These are phyloP conservation scores for Drosophila pseudotalamancana DNA, from an alignment of 2,888 invertebrate species.

Conservation along the genomic window DNA sequence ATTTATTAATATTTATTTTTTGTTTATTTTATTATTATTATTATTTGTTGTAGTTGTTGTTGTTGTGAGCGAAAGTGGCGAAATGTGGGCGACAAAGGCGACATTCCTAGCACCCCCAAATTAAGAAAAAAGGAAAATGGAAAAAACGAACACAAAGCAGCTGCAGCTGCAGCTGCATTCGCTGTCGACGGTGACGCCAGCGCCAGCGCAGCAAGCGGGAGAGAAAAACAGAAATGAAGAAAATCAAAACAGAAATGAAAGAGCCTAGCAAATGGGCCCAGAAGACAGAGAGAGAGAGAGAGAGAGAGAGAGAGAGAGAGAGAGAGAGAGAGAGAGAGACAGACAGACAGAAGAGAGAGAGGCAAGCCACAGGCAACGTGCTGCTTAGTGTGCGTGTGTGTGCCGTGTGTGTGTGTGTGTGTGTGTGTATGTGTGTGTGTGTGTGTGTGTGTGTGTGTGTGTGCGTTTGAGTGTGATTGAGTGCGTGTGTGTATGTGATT, in stretches of 20 bases:
- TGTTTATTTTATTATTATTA: background rate
- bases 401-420: slow-evolving; percentile 6
- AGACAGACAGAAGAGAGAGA: slow-evolving; percentile 23
- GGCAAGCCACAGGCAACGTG: slow-evolving; percentile 55
- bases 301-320: slow-evolving; percentile 13
- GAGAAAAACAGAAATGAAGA: background rate
- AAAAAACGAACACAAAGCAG: background rate
- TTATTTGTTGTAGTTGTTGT: slow-evolving; percentile 7
- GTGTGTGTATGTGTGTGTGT: slow-evolving; percentile 9
- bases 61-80: slow-evolving; percentile 29
- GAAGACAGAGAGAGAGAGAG: slow-evolving; percentile 4
- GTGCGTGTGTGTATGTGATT: slow-evolving; percentile 11
- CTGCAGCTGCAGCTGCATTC: background rate
- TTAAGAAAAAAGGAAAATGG: background rate
- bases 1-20: background rate
- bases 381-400: slow-evolving; percentile 22
- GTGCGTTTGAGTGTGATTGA: background rate
- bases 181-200: slow-evolving; percentile 2
- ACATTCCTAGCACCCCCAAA: slow-evolving; percentile 1
- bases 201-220: background rate
- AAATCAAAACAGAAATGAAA: slow-evolving; percentile 1
- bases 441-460: background rate
- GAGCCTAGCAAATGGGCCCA: slow-evolving; percentile 2
- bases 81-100: slow-evolving; percentile 25
- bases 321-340: slow-evolving; percentile 20